A percentile compares a stretch with the other conserved stretches of the same genome.
phyloP scores from a whole-genome alignment of 2,797 vertebrate species.

The Tokudaia tokunoshimensis region DNA sequence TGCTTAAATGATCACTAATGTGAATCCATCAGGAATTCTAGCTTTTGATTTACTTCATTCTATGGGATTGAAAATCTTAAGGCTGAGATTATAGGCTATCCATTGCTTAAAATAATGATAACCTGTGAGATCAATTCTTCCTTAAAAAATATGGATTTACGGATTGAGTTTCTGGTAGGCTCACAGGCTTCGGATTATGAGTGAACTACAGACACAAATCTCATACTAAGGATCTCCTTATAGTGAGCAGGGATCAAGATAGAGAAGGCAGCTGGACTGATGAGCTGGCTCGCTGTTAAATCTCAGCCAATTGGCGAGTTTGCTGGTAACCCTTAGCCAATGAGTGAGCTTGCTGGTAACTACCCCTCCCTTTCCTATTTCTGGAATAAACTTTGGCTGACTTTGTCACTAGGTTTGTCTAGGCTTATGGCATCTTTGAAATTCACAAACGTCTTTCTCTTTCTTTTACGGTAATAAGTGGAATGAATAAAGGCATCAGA shows the following conservation, averaged over 20 bases:
- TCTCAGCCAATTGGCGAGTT: not conserved
- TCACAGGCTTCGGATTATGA: not conserved
- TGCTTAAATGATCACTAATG: not conserved
- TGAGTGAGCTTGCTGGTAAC: not conserved
- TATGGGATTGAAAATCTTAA: not conserved
- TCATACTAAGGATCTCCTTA: not conserved
- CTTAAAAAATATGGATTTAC: not conserved
- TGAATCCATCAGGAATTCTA: not conserved
- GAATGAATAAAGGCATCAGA: not conserved
- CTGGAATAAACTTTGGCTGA: constrained; percentile 7
- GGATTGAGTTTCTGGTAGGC: not conserved
- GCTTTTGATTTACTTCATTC: not conserved
- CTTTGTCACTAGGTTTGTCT: not conserved
- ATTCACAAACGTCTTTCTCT: not conserved
- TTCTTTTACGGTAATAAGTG: not conserved
- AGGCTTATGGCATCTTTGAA: not conserved
- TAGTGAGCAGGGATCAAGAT: not conserved
- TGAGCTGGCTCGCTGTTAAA: not conserved
- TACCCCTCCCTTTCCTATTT: not conserved
- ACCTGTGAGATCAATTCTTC: constrained; percentile 9
- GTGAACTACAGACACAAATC: not conserved
- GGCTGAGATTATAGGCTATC: not conserved
- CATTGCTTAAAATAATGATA: not conserved
- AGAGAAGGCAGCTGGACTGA: not conserved
- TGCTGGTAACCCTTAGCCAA: not conserved